Conservation (phyloP, 2,888 invertebrate genomes). For the Mythimna impura region DNA sequence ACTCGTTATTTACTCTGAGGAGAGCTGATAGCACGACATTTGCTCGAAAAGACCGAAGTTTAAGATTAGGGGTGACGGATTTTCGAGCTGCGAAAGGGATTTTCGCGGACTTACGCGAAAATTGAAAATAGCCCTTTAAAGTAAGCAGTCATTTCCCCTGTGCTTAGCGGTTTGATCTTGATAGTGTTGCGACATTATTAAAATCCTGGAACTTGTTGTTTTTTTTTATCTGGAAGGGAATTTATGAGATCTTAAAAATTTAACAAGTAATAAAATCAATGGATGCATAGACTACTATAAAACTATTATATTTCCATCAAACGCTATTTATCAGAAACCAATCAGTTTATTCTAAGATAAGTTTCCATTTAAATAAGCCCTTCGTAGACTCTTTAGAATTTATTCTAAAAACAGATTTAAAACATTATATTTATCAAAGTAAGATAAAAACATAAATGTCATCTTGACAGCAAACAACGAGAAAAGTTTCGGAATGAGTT, state of each 20-base stretch:
- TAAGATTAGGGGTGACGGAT: slow-evolving; percentile 85
- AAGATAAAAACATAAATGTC: slow-evolving; percentile 78
- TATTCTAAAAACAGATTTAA: slow-evolving; percentile 28
- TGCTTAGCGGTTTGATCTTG: slow-evolving; percentile 66
- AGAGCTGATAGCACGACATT: slow-evolving; percentile 89
- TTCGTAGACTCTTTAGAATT: slow-evolving; percentile 4
- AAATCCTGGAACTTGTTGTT: slow-evolving; percentile 1
- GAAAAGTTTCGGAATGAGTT: slow-evolving; percentile 74
- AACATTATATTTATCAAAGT: slow-evolving; percentile 74
- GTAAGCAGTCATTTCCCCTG: slow-evolving; percentile 68
- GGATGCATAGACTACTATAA: too few species aligned
- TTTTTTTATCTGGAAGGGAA: background rate
- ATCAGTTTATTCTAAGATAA: background rate
- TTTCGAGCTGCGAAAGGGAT: slow-evolving; percentile 74
- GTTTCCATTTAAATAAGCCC: slow-evolving; percentile 1
- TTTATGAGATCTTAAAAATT: background rate
- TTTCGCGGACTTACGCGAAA: slow-evolving; percentile 82
- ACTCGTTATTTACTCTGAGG: slow-evolving; percentile 90
- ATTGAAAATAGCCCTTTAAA: slow-evolving; percentile 87
- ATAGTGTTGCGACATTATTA: slow-evolving; percentile 55
- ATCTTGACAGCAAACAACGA: slow-evolving; percentile 76
- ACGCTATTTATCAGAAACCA: background rate
- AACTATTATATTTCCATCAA: background rate
- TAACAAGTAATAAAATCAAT: too few species aligned
- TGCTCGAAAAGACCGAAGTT: slow-evolving; percentile 82